phyloP scores from a whole-genome alignment of 2,113 vertebrate species.

The Myocastor coypus region DNA sequence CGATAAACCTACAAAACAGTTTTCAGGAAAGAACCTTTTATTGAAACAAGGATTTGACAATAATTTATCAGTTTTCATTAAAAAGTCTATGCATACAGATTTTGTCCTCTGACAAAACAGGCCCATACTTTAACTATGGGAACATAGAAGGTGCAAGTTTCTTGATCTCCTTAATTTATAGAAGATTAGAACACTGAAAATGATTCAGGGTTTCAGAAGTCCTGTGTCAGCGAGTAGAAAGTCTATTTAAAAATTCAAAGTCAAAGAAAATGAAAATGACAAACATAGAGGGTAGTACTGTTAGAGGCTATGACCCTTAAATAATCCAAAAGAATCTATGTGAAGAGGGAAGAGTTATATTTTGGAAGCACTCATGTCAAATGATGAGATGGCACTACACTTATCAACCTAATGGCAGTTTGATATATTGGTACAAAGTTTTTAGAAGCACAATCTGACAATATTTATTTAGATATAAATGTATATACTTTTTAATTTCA shows the following conservation, averaged over 20 bases:
- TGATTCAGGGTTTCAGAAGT: constrained; percentile 26
- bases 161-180: constrained; percentile 14
- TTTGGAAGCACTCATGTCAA: background rate
- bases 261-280: background rate
- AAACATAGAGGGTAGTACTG: background rate
- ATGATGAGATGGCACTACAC: background rate
- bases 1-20: background rate
- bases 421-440: background rate
- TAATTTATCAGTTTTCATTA: constrained; percentile 27
- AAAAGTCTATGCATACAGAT: constrained; percentile 11
- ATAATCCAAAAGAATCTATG: background rate
- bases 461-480: constrained; percentile 14
- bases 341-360: background rate
- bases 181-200: background rate
- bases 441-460: constrained; percentile 2
- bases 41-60: constrained; percentile 23
- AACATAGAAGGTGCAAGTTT: background rate
- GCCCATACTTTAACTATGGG: background rate
- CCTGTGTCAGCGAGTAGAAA: constrained; percentile 13
- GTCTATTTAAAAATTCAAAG: background rate
- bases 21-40: background rate
- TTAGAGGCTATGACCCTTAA: background rate
- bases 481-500: background rate
- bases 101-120: background rate
- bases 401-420: constrained; percentile 11